A percentile compares a stretch with the other conserved stretches of the same genome.
Conservation (phyloP, 2,888 invertebrate species). For the Phyllotreta striolata region DNA sequence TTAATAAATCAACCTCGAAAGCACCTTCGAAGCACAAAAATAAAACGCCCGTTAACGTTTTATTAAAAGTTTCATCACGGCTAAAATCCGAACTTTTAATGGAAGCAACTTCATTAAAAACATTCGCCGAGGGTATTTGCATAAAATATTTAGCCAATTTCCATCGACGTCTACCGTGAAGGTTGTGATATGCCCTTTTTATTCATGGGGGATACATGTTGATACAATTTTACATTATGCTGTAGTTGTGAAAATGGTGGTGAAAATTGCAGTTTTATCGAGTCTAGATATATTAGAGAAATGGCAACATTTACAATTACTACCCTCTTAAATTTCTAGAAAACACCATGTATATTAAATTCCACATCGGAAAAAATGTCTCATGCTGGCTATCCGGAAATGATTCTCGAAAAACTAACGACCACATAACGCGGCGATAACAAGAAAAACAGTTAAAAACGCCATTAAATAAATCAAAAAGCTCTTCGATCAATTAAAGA, state of each 20-base stretch:
- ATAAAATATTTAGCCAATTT: constrained; percentile 6
- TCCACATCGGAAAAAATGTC: no score
- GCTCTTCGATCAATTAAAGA: constrained; percentile 20
- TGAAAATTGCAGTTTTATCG: no score
- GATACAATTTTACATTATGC: no score
- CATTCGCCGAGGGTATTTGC: constrained; percentile 1
- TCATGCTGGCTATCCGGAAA: not conserved
- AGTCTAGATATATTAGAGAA: no score
- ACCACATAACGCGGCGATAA: constrained; percentile 7
- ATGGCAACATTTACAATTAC: no score
- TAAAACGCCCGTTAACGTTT: not conserved
- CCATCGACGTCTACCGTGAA: constrained; percentile 2
- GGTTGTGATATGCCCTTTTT: not conserved
- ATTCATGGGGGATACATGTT: no score
- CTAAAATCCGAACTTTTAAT: constrained; percentile 12
- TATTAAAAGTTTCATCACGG: constrained; percentile 15
- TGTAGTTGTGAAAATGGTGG: no score
- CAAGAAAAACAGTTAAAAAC: constrained; percentile 27
- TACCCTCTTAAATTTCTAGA: no score
- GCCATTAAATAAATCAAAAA: constrained; percentile 29
- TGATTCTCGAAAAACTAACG: constrained; percentile 8
- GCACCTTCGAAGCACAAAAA: not conserved
- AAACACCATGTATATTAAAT: no score
- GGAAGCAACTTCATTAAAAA: constrained; percentile 18
- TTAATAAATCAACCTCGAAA: not conserved